Base-by-base conservation (phyloP, 92 coral and sea anemone species). In the Porites divaricata region DNA sequence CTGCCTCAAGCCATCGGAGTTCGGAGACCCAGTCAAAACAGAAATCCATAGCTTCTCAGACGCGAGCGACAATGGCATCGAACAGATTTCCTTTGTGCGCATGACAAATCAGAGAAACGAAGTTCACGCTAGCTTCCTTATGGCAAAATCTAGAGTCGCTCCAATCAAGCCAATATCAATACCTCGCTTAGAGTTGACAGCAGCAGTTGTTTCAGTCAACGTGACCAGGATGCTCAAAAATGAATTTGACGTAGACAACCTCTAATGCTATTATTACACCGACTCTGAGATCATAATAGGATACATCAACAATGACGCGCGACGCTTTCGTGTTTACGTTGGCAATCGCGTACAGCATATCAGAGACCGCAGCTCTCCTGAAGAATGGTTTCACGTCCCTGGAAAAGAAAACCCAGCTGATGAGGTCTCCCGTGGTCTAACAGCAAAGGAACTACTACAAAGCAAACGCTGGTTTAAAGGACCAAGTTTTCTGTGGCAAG, bases 271-370 rank as follows among this genome's bases (percentile, higher is more conserved):
- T 53, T 74, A 84, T 23, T 63, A 75, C 45, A 76, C 84, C 17
- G 83, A 85, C 78, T 85, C 77, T 50, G 65, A 79, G 78, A 79
- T 76, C 13, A 83, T 75, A 23, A 48, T 85, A 22, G 83, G 83
- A 16, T 84, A 75, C 49, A 84, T 85, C 52, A 76, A 85, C 69
- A 67, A 77, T 52, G 65, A 85, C 15, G 77, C 83, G 50, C 59
- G 77, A 25, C 9, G 68, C 24, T 77, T 76, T 25, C 50, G 70
- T 65, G 78, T 28, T 6, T 77, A n/a, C n/a, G 83, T 85, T 57
- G 67, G 76, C 64, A 85, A 85, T 61, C 76, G 76, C 19, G 83
- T 65, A 52, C 88, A 84, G 59, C 56, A 84, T 45, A 62, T 84
- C 19, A 35, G 83, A 21, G 83, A 66, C 83, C 51, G 81, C 14